These are phyloP conservation scores for Scaptomyza montana DNA, from an alignment of 1,140 invertebrate species.

Conservation along the genomic window DNA sequence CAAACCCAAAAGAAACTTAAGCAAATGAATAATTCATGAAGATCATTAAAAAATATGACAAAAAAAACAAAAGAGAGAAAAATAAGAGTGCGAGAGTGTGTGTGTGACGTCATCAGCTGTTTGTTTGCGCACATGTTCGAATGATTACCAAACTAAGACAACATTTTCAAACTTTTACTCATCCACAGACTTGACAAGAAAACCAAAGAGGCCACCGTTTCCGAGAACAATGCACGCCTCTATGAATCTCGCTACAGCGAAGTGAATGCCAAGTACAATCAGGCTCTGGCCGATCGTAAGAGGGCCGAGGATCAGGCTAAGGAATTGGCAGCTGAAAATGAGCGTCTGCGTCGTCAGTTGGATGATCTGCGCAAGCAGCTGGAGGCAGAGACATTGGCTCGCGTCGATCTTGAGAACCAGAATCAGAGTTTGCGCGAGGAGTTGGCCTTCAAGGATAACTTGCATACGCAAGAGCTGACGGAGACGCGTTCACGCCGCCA, in stretches of 20 bases:
- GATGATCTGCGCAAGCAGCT: constrained; percentile 92
- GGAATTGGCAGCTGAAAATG: constrained; percentile 90
- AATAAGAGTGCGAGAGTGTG: constrained; percentile 18
- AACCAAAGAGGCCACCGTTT: constrained; percentile 90
- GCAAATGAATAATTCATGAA: constrained; percentile 65
- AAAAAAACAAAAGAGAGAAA: constrained; percentile 5
- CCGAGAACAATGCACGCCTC: constrained; percentile 89
- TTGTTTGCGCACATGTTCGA: constrained; percentile 43
- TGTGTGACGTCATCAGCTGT: constrained; percentile 60
- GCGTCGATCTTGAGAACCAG: constrained; percentile 97
- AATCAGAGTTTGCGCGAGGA: constrained; percentile 96
- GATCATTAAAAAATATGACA: neutral
- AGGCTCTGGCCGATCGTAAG: constrained; percentile 91
- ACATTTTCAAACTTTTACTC: neutral
- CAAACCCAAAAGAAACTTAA: constrained; percentile 39
- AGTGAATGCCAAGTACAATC: constrained; percentile 90
- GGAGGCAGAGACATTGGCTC: constrained; percentile 95
- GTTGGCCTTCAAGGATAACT: constrained; percentile 94
- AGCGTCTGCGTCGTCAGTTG: constrained; percentile 89
- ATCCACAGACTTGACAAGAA: constrained; percentile 89
- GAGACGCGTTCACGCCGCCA: constrained; percentile 93
- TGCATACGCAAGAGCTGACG: constrained; percentile 93
- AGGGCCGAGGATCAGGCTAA: constrained; percentile 91
- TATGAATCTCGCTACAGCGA: constrained; percentile 90
- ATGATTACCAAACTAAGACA: constrained; percentile 12